phyloP scores from a whole-genome alignment of 2,888 invertebrate species.

The Macrosiphum euphorbiae region DNA sequence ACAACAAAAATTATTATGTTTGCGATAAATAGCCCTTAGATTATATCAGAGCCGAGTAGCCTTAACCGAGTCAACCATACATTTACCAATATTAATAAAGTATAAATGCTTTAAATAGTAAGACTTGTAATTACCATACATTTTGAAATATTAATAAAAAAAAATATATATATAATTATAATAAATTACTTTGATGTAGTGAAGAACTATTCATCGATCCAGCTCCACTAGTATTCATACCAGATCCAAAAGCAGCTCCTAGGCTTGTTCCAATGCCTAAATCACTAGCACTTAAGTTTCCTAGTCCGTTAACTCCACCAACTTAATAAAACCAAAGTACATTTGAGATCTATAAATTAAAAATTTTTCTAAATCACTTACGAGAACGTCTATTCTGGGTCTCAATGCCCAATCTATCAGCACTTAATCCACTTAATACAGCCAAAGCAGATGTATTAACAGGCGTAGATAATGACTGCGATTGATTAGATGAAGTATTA shows the following conservation, averaged over 20 bases:
- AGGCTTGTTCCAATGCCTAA: constrained; percentile 55
- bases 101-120: neutral
- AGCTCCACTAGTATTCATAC: constrained; percentile 46
- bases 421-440: constrained; percentile 66
- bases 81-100: neutral
- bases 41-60: neutral
- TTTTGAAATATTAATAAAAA: neutral
- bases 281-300: constrained; percentile 54
- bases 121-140: neutral
- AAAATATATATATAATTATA: neutral
- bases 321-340: constrained; percentile 31
- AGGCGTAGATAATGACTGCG: constrained; percentile 68
- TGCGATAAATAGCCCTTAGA: neutral
- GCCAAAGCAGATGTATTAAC: constrained; percentile 74
- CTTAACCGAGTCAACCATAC: neutral
- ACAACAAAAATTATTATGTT: neutral
- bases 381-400: constrained; percentile 48
- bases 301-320: constrained; percentile 60
- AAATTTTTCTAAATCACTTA: constrained; percentile 35
- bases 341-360: constrained; percentile 26
- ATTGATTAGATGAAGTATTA: constrained; percentile 69
- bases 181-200: constrained; percentile 60
- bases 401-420: constrained; percentile 70
- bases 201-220: constrained; percentile 57
- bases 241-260: constrained; percentile 55